phyloP scores from a whole-genome alignment of 2,797 vertebrate species.

The Percopsis omiscomaycus region DNA sequence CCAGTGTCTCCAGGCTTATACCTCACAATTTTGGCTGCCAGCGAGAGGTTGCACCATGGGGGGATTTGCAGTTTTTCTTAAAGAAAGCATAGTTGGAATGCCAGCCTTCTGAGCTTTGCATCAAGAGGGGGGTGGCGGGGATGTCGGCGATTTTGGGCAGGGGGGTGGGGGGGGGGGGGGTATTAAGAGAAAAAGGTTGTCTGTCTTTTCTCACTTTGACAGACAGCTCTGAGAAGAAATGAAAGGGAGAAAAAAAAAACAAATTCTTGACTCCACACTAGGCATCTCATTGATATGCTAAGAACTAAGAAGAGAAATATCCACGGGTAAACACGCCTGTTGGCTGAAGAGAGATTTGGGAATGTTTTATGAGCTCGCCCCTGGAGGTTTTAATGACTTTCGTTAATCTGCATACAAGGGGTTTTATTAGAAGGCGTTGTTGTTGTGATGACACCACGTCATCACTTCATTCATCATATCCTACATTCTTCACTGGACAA shows the following conservation, averaged over 20 bases:
- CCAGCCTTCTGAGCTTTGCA: constrained; percentile 68
- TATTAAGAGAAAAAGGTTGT: constrained; percentile 58
- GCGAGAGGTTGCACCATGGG: constrained; percentile 54
- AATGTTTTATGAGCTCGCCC: constrained; percentile 29
- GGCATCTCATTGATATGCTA: constrained; percentile 64
- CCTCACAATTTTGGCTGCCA: constrained; percentile 54
- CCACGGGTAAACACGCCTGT: constrained; percentile 38
- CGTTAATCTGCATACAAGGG: no score
- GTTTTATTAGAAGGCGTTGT: no score
- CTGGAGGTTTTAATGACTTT: constrained; percentile 11
- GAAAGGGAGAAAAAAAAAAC: constrained; percentile 53
- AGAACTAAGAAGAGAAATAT: constrained; percentile 45
- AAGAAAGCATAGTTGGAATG: constrained; percentile 78
- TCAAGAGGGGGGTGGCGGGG: constrained; percentile 54
- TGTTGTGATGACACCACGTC: no score
- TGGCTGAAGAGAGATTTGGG: constrained; percentile 25
- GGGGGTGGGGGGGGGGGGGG: constrained; percentile 29
- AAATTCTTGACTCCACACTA: constrained; percentile 66
- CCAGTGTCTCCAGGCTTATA: constrained; percentile 45
- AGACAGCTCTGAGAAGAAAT: constrained; percentile 64
- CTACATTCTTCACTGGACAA: not conserved
- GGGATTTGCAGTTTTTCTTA: constrained; percentile 64
- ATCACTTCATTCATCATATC: not conserved
- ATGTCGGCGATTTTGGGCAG: constrained; percentile 9
- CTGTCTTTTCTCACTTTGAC: constrained; percentile 69